Evolutionary conservation across 1,140 invertebrate genomes (phyloP).

Genomic region (Pseudomyrmex sp.): DNA sequence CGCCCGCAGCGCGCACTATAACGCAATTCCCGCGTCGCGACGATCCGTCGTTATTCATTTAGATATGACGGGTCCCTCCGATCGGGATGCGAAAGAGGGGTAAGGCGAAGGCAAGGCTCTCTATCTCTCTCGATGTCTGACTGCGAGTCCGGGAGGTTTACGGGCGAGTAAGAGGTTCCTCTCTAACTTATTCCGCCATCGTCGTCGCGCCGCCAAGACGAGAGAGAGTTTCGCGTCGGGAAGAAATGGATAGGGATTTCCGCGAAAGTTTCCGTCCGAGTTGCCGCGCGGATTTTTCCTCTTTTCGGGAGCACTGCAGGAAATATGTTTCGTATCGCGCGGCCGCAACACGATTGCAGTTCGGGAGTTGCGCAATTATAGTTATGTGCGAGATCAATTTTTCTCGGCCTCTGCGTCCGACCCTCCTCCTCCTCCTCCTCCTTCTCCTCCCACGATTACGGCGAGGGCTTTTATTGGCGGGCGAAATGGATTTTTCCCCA

Average conservation of each 20-base stretch:
- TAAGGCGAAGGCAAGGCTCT: neutral
- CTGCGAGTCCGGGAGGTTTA: conserved; percentile 30
- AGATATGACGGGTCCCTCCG: conserved; percentile 7
- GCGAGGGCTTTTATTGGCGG: neutral
- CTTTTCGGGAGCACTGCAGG: neutral
- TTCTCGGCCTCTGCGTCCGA: neutral
- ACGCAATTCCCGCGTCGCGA: conserved; percentile 76
- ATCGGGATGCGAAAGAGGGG: neutral
- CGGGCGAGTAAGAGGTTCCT: neutral
- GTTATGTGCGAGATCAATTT: conserved; percentile 49
- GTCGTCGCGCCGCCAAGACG: neutral
- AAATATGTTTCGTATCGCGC: conserved; percentile 51
- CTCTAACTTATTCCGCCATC: conserved; percentile 12
- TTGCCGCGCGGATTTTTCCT: conserved; percentile 34
- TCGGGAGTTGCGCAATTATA: conserved; percentile 43
- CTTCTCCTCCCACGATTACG: neutral
- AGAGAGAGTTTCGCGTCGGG: neutral
- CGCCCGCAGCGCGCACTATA: conserved; percentile 75
- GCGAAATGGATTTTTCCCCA: conserved; percentile 12
- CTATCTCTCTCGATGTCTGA: conserved; percentile 15
- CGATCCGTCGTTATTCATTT: conserved; percentile 68
- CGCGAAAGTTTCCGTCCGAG: conserved; percentile 22
- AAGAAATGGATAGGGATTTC: conserved; percentile 49
- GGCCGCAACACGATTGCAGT: conserved; percentile 47
- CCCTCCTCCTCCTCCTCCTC: no score